Evolutionary conservation across 1,140 invertebrate species (phyloP).

Genomic region (Neocloeon triangulifer): DNA sequence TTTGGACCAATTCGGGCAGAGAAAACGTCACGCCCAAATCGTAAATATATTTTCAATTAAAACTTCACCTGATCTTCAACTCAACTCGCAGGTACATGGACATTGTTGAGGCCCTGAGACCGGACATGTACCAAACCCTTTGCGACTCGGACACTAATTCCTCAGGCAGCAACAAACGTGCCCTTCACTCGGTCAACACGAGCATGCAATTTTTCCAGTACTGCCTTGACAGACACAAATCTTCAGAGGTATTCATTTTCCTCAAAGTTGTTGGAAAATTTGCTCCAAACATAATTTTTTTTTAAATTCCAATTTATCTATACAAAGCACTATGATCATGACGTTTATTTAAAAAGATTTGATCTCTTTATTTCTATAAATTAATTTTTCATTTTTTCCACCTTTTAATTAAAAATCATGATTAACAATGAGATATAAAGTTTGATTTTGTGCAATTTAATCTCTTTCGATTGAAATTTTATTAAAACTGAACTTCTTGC

Average conservation of each 20-base stretch:
- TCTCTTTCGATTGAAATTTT: too few species aligned
- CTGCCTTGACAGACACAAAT: slow-evolving; percentile 30
- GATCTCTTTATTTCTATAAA: too few species aligned
- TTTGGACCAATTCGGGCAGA: slow-evolving; percentile 52
- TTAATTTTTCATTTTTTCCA: too few species aligned
- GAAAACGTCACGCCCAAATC: slow-evolving; percentile 21
- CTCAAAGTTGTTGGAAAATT: too few species aligned
- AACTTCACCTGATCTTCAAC: slow-evolving; percentile 8
- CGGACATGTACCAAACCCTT: slow-evolving; percentile 54
- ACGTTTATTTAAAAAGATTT: too few species aligned
- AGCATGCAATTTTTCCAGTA: slow-evolving; percentile 29
- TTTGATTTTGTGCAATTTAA: too few species aligned
- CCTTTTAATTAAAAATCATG: too few species aligned
- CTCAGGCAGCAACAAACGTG: slow-evolving; percentile 37
- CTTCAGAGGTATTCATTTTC: slow-evolving; percentile 20
- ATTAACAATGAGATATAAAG: too few species aligned
- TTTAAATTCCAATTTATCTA: too few species aligned
- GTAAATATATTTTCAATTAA: slow-evolving; percentile 3
- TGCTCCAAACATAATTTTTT: too few species aligned
- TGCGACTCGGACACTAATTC: slow-evolving; percentile 57
- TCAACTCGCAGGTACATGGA: slow-evolving; percentile 51
- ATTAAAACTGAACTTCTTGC: too few species aligned
- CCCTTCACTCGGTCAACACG: slow-evolving; percentile 36
- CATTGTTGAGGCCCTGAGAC: slow-evolving; percentile 46
- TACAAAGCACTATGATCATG: too few species aligned